These are phyloP conservation scores for Liasis olivaceus DNA, from an alignment of 2,797 vertebrate genomes.

Conservation along the genomic window DNA sequence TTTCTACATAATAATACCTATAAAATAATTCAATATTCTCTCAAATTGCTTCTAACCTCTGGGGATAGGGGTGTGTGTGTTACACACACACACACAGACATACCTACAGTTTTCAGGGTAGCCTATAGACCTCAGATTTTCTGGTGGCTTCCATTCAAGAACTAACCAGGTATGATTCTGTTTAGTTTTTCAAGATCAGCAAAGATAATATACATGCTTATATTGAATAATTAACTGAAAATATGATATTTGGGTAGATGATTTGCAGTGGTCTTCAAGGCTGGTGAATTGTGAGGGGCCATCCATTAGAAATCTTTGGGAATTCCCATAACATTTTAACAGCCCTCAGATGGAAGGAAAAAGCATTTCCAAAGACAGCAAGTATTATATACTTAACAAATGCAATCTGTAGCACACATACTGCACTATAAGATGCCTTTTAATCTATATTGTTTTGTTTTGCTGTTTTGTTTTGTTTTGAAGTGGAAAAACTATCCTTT, in stretches of 20 bases:
- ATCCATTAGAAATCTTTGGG: no score
- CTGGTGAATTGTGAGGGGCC: background rate
- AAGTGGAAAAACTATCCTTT: slow-evolving; percentile 38
- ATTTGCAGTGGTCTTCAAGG: background rate
- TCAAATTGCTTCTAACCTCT: background rate
- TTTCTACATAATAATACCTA: background rate
- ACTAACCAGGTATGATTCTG: background rate
- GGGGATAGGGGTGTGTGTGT: background rate
- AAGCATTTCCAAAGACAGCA: background rate
- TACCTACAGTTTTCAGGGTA: background rate
- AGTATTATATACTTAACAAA: background rate
- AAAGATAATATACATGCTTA: background rate
- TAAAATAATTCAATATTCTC: background rate
- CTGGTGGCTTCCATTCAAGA: background rate
- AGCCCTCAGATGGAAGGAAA: background rate
- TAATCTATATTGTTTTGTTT: background rate
- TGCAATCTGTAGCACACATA: slow-evolving; percentile 7
- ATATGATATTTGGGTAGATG: background rate
- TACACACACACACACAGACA: no score
- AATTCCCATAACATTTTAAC: background rate
- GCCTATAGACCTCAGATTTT: background rate
- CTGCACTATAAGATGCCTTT: slow-evolving; percentile 19
- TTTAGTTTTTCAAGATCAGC: background rate
- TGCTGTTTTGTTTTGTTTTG: slow-evolving; percentile 13
- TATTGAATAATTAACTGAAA: background rate